These are phyloP conservation scores for Odontocerum albicorne DNA, from an alignment of 2,888 invertebrate species.

Conservation along the genomic window DNA sequence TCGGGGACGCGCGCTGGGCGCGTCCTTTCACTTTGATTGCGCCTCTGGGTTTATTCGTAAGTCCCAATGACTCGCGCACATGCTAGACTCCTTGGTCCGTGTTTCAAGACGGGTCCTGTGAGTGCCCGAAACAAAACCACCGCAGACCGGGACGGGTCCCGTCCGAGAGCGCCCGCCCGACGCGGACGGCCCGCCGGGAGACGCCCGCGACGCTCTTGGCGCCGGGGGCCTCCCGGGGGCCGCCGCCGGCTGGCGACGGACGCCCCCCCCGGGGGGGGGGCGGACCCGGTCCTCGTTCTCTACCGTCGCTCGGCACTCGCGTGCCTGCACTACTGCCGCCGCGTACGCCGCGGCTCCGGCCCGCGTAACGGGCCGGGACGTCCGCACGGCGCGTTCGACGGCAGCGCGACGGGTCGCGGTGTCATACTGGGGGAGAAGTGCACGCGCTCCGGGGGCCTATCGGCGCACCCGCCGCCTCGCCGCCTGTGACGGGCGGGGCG, in stretches of 20 bases:
- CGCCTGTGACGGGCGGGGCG: slow-evolving; percentile 36
- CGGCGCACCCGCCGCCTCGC: slow-evolving; percentile 44
- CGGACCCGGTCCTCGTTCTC: slow-evolving; percentile 38
- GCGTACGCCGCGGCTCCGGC: slow-evolving; percentile 24
- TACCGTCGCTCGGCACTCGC: slow-evolving; percentile 19
- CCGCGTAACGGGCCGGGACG: slow-evolving; percentile 38
- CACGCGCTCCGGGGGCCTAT: slow-evolving; percentile 40
- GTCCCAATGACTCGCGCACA: slow-evolving; percentile 70
- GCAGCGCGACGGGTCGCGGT: slow-evolving; percentile 57
- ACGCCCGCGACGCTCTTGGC: slow-evolving; percentile 42
- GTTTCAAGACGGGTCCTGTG: slow-evolving; percentile 76
- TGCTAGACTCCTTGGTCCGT: slow-evolving; percentile 75
- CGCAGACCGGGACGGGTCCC: slow-evolving; percentile 42
- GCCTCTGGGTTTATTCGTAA: slow-evolving; percentile 59
- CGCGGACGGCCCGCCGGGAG: slow-evolving; percentile 38
- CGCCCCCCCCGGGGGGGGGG: slow-evolving; percentile 39
- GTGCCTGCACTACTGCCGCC: slow-evolving; percentile 10
- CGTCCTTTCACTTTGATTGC: slow-evolving; percentile 65
- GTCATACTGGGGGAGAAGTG: slow-evolving; percentile 53
- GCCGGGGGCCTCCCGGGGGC: slow-evolving; percentile 42
- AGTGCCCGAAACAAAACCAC: slow-evolving; percentile 51
- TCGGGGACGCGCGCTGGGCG: slow-evolving; percentile 38
- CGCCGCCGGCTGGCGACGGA: slow-evolving; percentile 43
- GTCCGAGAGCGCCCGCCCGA: slow-evolving; percentile 43
- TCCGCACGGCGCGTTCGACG: slow-evolving; percentile 46